phyloP scores from a whole-genome alignment of 2,888 invertebrate genomes.

The Rhorus exstirpatorius region DNA sequence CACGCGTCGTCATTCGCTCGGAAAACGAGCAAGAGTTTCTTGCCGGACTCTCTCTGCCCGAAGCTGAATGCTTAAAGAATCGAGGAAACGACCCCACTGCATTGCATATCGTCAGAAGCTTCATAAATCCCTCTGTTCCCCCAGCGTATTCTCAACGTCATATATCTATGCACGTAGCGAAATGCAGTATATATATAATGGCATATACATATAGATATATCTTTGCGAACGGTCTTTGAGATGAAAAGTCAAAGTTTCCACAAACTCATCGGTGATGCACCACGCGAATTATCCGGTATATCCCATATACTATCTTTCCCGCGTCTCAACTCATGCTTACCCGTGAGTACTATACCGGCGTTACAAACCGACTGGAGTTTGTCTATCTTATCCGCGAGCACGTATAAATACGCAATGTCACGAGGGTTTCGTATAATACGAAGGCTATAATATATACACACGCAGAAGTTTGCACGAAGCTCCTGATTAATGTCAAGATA shows the following conservation, averaged over 20 bases:
- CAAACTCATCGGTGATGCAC: constrained; percentile 56
- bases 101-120: constrained; percentile 15
- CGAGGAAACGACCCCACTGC: constrained; percentile 27
- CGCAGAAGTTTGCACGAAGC: neutral
- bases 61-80: constrained; percentile 42
- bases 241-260: constrained; percentile 63
- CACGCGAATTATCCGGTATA: constrained; percentile 21
- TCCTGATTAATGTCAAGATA: constrained; percentile 30
- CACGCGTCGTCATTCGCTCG: constrained; percentile 1
- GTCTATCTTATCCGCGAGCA: constrained; percentile 5
- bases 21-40: constrained; percentile 53
- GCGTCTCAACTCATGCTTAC: neutral
- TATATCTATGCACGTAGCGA: neutral
- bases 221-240: constrained; percentile 40
- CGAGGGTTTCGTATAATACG: constrained; percentile 13
- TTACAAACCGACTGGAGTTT: neutral
- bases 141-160: constrained; percentile 13
- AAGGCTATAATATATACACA: neutral
- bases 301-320: neutral
- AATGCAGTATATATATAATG: neutral
- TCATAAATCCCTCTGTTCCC: constrained; percentile 37
- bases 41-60: constrained; percentile 38
- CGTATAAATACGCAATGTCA: constrained; percentile 32
- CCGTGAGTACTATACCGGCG: constrained; percentile 14
- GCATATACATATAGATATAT: neutral